phyloP scores from a whole-genome alignment of 2,797 vertebrate species.

The Melanotaenia trifasciata region DNA sequence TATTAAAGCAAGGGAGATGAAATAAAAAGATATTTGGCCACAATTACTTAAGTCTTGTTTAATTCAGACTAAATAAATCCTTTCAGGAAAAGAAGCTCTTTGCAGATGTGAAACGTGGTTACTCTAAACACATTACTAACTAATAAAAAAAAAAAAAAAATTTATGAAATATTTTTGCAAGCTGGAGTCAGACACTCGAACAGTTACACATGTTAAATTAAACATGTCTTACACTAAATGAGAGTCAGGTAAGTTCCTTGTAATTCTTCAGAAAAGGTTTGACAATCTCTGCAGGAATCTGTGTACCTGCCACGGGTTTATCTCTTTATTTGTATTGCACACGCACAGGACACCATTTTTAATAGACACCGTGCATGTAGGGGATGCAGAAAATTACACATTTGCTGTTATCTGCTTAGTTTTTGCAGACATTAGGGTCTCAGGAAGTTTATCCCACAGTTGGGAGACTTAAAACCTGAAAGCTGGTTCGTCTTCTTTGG shows the following conservation, averaged over 20 bases:
- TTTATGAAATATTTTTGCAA: no score
- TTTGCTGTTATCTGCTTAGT: neutral
- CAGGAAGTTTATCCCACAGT: neutral
- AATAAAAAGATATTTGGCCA: no score
- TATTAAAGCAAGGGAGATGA: no score
- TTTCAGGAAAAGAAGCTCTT: no score
- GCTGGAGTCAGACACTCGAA: no score
- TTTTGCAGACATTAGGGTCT: neutral
- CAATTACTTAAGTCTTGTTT: no score
- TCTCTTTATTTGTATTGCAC: no score
- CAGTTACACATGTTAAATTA: no score
- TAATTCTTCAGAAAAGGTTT: neutral
- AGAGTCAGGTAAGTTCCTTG: neutral
- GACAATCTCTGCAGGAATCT: neutral
- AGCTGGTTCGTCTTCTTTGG: neutral
- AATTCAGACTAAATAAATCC: no score
- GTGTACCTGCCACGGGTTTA: neutral
- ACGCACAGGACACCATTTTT: neutral
- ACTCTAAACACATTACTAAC: neutral
- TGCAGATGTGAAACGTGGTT: no score
- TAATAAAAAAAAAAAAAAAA: neutral
- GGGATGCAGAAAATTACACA: neutral
- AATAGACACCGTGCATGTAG: neutral
- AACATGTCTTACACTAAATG: no score
- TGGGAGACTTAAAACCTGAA: neutral